Evolutionary conservation across 2,888 invertebrate species (phyloP).

Genomic region (Drosophila glabriapex): DNA sequence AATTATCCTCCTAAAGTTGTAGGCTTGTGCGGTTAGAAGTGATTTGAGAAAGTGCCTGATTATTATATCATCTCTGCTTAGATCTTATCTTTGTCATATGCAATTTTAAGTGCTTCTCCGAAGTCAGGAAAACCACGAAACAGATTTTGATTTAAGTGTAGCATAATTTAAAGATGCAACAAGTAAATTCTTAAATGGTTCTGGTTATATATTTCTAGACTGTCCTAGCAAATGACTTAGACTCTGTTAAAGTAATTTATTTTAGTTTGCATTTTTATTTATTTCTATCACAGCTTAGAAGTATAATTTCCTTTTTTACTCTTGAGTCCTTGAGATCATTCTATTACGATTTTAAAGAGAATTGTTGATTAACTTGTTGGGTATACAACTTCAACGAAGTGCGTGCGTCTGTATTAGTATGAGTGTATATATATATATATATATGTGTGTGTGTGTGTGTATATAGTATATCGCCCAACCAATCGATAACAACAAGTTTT

Average conservation of each 20-base stretch:
- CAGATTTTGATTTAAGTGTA: background rate
- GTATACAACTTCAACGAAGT: slow-evolving; percentile 29
- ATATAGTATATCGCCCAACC: slow-evolving; percentile 71
- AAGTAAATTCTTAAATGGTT: background rate
- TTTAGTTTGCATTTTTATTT: background rate
- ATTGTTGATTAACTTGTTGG: slow-evolving; percentile 29
- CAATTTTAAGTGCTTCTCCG: background rate
- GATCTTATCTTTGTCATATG: background rate
- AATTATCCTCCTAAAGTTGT: background rate
- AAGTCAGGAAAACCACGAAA: background rate
- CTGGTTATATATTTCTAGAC: no score
- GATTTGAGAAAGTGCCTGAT: no score
- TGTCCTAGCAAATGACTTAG: background rate
- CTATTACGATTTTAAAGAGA: background rate
- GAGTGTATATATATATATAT: background rate
- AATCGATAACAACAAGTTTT: slow-evolving; percentile 81
- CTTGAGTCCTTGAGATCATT: background rate
- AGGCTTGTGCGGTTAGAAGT: background rate
- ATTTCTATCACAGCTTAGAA: background rate
- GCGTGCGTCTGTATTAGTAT: slow-evolving; percentile 23
- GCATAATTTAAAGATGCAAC: background rate
- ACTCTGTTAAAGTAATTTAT: background rate
- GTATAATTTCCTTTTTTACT: background rate
- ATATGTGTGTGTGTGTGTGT: slow-evolving; percentile 27
- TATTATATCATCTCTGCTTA: background rate